phyloP scores from a whole-genome alignment of 2,888 invertebrate species.

The Diaphora mendica region DNA sequence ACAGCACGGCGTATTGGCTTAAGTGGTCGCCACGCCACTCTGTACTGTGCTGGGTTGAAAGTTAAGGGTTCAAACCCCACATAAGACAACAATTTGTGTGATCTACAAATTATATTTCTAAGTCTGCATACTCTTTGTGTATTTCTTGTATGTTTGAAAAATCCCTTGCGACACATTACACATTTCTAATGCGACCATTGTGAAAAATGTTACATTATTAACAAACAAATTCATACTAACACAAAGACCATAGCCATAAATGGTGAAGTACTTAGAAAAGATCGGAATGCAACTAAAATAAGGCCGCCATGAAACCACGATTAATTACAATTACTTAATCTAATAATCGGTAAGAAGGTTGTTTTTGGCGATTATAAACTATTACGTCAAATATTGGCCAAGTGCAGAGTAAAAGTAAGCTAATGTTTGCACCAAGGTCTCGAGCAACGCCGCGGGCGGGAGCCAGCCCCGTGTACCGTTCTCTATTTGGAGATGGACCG shows the following conservation, averaged over 20 bases:
- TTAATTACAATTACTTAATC: constrained; percentile 43
- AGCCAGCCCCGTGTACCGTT: constrained; percentile 27
- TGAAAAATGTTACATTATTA: too few relatives aligned
- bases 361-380: constrained; percentile 47
- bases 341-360: constrained; percentile 49
- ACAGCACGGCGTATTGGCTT: too few relatives aligned
- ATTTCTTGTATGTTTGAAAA: too few relatives aligned
- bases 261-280: neutral
- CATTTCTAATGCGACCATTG: too few relatives aligned
- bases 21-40: too few relatives aligned
- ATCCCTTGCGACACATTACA: too few relatives aligned
- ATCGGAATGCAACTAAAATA: constrained; percentile 5
- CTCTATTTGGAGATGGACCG: constrained; percentile 56
- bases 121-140: too few relatives aligned
- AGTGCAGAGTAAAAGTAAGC: constrained; percentile 50
- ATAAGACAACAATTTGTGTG: too few relatives aligned
- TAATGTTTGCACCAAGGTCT: constrained; percentile 49
- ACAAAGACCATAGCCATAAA: neutral
- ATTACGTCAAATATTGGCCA: constrained; percentile 44
- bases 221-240: neutral
- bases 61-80: too few relatives aligned
- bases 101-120: too few relatives aligned
- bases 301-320: constrained; percentile 30
- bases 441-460: constrained; percentile 38
- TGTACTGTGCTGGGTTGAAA: too few relatives aligned